Conservation (phyloP, 1,140 invertebrate species). For the Bacillus rossius region DNA sequence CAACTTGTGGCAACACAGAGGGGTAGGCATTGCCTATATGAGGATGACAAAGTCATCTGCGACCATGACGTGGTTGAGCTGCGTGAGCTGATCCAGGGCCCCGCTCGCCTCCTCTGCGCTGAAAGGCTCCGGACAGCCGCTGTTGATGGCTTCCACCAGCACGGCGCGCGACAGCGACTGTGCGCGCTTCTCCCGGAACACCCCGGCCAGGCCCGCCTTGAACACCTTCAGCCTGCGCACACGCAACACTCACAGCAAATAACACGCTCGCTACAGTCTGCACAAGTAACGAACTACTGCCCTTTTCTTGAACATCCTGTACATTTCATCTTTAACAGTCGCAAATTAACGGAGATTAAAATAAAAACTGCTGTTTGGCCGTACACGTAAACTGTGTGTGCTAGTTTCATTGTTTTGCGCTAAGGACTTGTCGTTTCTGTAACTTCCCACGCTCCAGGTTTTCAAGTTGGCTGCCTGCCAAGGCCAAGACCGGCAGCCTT, state of each 20-base stretch:
- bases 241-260: too few relatives aligned
- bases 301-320: too few relatives aligned
- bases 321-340: too few relatives aligned
- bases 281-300: not conserved
- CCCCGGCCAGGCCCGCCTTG: conserved; percentile 53
- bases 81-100: conserved; percentile 77
- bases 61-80: conserved; percentile 89
- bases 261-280: not conserved
- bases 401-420: too few relatives aligned
- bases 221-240: conserved; percentile 52
- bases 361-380: too few relatives aligned
- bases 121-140: conserved; percentile 25
- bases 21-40: conserved; percentile 63
- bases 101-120: conserved; percentile 60
- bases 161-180: conserved; percentile 56
- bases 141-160: conserved; percentile 55
- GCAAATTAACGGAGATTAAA: too few relatives aligned
- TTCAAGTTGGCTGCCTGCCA: too few relatives aligned
- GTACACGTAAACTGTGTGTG: too few relatives aligned
- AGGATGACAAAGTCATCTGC: conserved; percentile 83
- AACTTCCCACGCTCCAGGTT: too few relatives aligned
- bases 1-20: too few relatives aligned
- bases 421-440: too few relatives aligned
- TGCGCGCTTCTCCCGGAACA: conserved; percentile 64
- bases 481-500: too few relatives aligned